Evolutionary conservation across 2,797 vertebrate species (phyloP), one percentile per base, ranked within the genome.

Genomic region (Tokudaia muenninki): DNA sequence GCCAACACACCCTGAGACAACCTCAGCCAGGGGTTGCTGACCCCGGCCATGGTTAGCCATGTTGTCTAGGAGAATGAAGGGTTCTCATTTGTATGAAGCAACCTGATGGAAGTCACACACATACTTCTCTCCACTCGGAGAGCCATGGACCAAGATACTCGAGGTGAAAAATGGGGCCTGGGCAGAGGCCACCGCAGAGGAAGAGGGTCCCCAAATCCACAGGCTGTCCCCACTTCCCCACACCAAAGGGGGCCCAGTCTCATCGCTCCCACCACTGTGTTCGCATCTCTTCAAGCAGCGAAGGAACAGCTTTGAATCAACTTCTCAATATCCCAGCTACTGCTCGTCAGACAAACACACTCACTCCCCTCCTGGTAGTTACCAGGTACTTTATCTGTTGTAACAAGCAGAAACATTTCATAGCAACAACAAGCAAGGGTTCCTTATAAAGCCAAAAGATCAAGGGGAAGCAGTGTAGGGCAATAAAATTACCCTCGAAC

Each of bases 401-500:
- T 44, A 92, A 79, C 55, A 87, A 77, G 59, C 26, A 92, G 74
- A 94, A 93, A 89, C 37, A 72, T 10, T 57, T 17, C 88, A 95
- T 1, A 75, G 50, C 95, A 95, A 91, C 67, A 86, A 86, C 74
- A 74, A 88, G 83, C 3, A 87, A 72, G 47, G 1, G 21, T 72
- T 52, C 41, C 47, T n/a, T 89, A 72, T 74, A 77, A 94, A 78
- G 52, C 78, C 83, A 77, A 91, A 91, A 91, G 59, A 79, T 91
- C 65, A 67, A 29, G 65, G 26, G 63, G 34, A 94, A 67, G 78
- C n/a, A 80, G 19, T 57, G 9, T 77, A 92, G 92, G 47, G 61
- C 65, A 86, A 82, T 84, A 78, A 93, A 96, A 92, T 95, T n/a
- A 94, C 93, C 37, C 29, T 44, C 2, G 50, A 78, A 70, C 59